Evolutionary conservation across 2,888 invertebrate species (phyloP).

Genomic region (Eupithecia pulchellata): DNA sequence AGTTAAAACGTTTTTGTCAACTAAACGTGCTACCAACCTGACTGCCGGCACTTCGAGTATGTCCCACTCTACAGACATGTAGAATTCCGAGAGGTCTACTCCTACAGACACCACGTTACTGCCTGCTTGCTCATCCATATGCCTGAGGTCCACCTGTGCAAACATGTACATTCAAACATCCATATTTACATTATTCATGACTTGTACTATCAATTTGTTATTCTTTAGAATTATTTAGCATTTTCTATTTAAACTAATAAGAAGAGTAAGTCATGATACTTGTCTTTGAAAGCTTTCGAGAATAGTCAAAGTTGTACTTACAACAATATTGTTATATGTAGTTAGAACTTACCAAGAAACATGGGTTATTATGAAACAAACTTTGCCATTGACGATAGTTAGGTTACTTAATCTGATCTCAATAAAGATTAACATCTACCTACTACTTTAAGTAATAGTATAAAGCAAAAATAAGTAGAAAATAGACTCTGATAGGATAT

Average conservation of each 20-base stretch:
- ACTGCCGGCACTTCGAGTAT: constrained; percentile 98
- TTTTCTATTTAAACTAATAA: constrained; percentile 12
- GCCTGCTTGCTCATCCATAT: constrained; percentile 95
- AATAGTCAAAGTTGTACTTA: constrained; percentile 8
- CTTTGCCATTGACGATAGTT: constrained; percentile 16
- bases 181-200: constrained; percentile 21
- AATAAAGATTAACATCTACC: constrained; percentile 19
- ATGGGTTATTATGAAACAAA: constrained; percentile 28
- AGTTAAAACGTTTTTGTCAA: background rate
- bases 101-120: constrained; percentile 96
- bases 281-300: background rate
- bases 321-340: constrained; percentile 1
- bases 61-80: constrained; percentile 99
- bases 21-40: constrained; percentile 84
- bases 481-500: background rate
- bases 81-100: constrained; percentile 98
- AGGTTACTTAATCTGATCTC: constrained; percentile 17
- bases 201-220: constrained; percentile 2
- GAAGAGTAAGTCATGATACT: background rate
- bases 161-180: constrained; percentile 52
- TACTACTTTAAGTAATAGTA: constrained; percentile 29
- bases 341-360: constrained; percentile 38
- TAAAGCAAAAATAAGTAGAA: constrained; percentile 35
- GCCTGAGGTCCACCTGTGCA: constrained; percentile 94
- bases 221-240: background rate